These are phyloP conservation scores for Mormoops blainvillei DNA, from an alignment of 2,113 vertebrate species.

Conservation along the genomic window DNA sequence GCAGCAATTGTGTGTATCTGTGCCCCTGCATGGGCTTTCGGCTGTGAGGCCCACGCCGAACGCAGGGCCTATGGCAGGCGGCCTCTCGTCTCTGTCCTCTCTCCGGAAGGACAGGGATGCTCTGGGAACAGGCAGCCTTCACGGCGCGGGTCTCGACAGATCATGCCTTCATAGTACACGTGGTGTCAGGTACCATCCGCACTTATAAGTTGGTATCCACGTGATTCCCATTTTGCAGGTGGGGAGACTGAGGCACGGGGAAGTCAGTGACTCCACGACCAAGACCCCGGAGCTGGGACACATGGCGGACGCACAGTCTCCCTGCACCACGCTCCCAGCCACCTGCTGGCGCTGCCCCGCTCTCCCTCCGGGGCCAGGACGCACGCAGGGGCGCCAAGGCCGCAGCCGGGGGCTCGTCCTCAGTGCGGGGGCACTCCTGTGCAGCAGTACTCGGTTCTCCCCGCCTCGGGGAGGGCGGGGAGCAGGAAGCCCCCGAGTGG, in stretches of 20 bases:
- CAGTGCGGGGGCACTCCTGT: no score
- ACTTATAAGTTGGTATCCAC: fast-evolving
- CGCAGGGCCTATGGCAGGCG: fast-evolving
- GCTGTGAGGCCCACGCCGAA: fast-evolving
- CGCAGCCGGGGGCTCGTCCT: no score
- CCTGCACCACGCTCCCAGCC: fast-evolving
- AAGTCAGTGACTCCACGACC: fast-evolving
- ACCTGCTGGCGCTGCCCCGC: fast-evolving
- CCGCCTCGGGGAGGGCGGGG: not conserved
- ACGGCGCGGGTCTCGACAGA: fast-evolving
- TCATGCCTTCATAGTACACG: fast-evolving
- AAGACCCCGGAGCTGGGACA: not conserved
- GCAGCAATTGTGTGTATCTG: fast-evolving
- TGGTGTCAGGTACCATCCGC: fast-evolving
- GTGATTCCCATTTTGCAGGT: fast-evolving
- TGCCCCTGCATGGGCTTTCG: fast-evolving
- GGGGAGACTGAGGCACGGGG: no score
- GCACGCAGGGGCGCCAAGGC: no score
- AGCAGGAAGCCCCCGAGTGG: not conserved
- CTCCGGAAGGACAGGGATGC: no score
- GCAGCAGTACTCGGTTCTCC: not conserved
- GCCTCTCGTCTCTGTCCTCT: fast-evolving
- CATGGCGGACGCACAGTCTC: no score
- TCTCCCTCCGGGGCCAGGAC: no score
- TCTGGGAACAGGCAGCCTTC: fast-evolving